Evolutionary conservation across 2,888 invertebrate species (phyloP).

Genomic region (Polydrusus cervinus): DNA sequence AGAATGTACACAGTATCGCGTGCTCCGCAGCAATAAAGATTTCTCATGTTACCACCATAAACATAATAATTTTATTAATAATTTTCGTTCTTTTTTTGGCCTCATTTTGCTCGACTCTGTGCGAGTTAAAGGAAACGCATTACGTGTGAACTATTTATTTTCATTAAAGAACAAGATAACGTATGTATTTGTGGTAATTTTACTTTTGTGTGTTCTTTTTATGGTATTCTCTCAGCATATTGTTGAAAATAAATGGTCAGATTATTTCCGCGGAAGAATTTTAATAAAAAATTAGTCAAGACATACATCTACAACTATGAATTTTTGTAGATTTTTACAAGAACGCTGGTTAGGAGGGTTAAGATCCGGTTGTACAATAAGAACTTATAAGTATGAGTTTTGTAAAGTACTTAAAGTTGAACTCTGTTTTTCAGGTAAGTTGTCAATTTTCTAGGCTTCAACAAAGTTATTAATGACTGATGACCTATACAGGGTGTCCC

Average conservation of each 20-base stretch:
- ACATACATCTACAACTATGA: too few species aligned
- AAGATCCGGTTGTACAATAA: too few species aligned
- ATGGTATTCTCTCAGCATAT: background rate
- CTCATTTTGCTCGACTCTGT: conserved; percentile 24
- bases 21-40: conserved; percentile 45
- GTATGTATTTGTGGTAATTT: conserved; percentile 25
- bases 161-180: conserved; percentile 18
- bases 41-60: conserved; percentile 52
- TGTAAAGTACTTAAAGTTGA: too few species aligned
- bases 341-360: too few species aligned
- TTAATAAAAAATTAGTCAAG: too few species aligned
- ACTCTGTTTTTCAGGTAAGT: too few species aligned
- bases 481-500: too few species aligned
- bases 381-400: too few species aligned
- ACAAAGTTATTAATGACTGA: too few species aligned
- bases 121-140: conserved; percentile 33
- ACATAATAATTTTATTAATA: conserved; percentile 52
- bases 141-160: conserved; percentile 36
- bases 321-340: too few species aligned
- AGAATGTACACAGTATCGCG: conserved; percentile 48
- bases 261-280: background rate
- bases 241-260: conserved; percentile 1
- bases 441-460: too few species aligned
- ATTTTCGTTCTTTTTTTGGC: conserved; percentile 38
- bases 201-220: background rate